A percentile compares a stretch with the other conserved stretches of the same genome.
These are phyloP conservation scores for Leptinotarsa defecta DNA, from an alignment of 1,140 invertebrate genomes.

Conservation along the genomic window DNA sequence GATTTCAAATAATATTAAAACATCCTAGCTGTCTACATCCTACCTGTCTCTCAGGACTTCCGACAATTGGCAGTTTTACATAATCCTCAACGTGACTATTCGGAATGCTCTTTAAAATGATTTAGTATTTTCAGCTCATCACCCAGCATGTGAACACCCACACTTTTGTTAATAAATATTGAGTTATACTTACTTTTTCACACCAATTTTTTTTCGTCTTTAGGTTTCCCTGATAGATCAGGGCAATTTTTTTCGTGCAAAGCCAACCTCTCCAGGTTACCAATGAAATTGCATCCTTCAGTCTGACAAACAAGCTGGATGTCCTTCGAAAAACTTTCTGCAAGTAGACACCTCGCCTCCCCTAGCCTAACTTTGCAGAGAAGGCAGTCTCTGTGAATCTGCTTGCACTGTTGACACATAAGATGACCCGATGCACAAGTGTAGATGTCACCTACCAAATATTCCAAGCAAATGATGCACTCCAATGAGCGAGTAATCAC, in stretches of 20 bases:
- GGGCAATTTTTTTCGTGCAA: neutral
- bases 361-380: neutral
- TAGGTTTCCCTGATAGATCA: too few species aligned
- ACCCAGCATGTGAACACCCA: too few species aligned
- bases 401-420: neutral
- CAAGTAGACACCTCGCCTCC: neutral
- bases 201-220: too few species aligned
- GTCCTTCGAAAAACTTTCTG: neutral
- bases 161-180: too few species aligned
- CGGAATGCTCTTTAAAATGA: too few species aligned
- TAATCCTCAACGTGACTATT: too few species aligned
- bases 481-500: neutral
- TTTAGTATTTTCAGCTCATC: too few species aligned
- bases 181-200: too few species aligned
- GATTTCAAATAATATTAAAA: too few species aligned
- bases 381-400: neutral
- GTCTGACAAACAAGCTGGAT: neutral
- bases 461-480: neutral
- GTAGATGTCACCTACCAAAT: neutral
- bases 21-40: too few species aligned
- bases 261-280: neutral
- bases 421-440: neutral
- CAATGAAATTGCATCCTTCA: neutral
- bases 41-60: too few species aligned
- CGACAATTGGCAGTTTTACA: too few species aligned